Evolutionary conservation across 2,797 vertebrate genomes (phyloP).

Genomic region (Knipowitschia caucasica): DNA sequence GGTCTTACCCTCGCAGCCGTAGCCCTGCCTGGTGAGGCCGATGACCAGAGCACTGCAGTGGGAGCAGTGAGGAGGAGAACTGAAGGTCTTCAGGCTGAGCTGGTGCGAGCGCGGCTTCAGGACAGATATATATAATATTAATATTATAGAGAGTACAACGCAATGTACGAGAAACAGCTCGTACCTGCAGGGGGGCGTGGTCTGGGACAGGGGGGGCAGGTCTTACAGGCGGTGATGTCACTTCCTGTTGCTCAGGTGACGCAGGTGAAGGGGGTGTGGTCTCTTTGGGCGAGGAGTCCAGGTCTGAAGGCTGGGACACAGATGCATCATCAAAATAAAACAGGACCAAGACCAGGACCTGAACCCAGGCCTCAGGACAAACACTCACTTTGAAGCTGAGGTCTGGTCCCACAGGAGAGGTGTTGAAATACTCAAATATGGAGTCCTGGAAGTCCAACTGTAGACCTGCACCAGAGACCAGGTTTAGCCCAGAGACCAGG

Average conservation of each 20-base stretch:
- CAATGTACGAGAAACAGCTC: no score
- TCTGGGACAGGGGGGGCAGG: constrained; percentile 54
- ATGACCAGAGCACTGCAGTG: constrained; percentile 98
- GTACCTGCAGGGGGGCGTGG: constrained; percentile 68
- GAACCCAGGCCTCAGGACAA: not conserved
- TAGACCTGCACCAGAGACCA: constrained; percentile 69
- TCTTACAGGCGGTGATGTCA: constrained; percentile 42
- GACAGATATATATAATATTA: no score
- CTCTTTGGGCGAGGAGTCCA: constrained; percentile 78
- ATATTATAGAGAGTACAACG: no score
- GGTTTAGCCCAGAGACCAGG: constrained; percentile 67
- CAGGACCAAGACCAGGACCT: not conserved
- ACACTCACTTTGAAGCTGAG: constrained; percentile 89
- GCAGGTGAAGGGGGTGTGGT: constrained; percentile 72
- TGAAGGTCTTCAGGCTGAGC: constrained; percentile 92
- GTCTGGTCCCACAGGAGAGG: constrained; percentile 91
- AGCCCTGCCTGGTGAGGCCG: constrained; percentile 91
- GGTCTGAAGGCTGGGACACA: constrained; percentile 78
- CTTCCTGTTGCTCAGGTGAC: constrained; percentile 54
- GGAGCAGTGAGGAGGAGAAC: constrained; percentile 91
- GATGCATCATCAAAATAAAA: constrained; percentile 19
- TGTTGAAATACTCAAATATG: constrained; percentile 98
- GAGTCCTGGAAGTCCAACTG: constrained; percentile 96
- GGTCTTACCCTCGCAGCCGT: constrained; percentile 88
- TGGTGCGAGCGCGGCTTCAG: constrained; percentile 93